Base-by-base conservation (phyloP, 2,113 vertebrate species). In the Centropus unirufus region DNA sequence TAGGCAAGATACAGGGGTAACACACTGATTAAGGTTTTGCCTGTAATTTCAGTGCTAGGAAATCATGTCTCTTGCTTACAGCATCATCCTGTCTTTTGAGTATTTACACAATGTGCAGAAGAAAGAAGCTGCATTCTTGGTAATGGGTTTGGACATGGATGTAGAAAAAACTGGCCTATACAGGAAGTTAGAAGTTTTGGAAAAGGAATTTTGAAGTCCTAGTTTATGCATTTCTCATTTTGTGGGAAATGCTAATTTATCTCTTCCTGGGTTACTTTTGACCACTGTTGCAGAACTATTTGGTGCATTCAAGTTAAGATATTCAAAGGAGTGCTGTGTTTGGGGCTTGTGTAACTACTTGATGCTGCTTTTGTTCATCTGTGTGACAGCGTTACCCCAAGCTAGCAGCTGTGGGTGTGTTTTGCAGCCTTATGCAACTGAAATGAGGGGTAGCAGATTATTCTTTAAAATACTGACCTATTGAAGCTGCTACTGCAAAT, bases 61-160 rank as follows among this genome's bases (percentile, higher is more conserved):
- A 82, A 36, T 89, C 8, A 10, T 2, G 1, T 54, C 17, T 89
- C 27, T 20, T 67, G 34, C 62, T 72, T 72, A 12, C 5, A 39
- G 0, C 0, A 19, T 36, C 11, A 30, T 22, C 19, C n/a, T 12
- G 2, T 66, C 5, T 58, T 64, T 18, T 13, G 7, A 49, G 12
- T 87, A 11, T 49, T 57, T 51, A 26, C 18, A 26, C 14, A 14
- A 8, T 15, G 2, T 39, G 34, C 34, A 52, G 9, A 7, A n/a
- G n/a, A 39, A 47, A 67, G 30, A 83, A 89, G 4, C 46, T 91
- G 8, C 5, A 0, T 77, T 46, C 22, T 61, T 80, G 19, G 11
- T 69, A 40, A 12, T 27, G 46, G 7, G 3, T n/a, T 69, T 68
- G 27, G 51, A 74, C 1, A 1, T 7, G 8, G 47, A 20, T 30